Base-by-base conservation (phyloP, 2,797 vertebrate genomes). In the Orestias chungarensis region DNA sequence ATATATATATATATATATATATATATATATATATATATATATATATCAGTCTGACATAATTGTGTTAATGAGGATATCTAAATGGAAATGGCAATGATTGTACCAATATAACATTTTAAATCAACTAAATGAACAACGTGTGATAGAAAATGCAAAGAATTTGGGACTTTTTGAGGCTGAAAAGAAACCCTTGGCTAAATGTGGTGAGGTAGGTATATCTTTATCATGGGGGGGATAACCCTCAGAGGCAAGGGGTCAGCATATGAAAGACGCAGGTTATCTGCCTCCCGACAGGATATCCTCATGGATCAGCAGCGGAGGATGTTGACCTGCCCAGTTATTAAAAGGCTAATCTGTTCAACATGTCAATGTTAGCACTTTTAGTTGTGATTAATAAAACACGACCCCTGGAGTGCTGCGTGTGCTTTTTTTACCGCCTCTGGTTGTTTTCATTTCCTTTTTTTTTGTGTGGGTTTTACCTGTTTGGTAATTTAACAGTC, bases 301-400 rank as follows among this genome's bases (percentile, higher is more conserved):
- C 90, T 93, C 81, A 74, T 74, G 86, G 93, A 94, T 91, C 90
- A 92, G 83, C 88, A 85, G 88, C 68, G 70, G 88, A 76, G 91
- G 93, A 89, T 92, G 93, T 94, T 94, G 94, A 94, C 93, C 94
- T 87, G 79, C 91, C 90, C 88, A 66, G 89, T 94, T 95, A 95
- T 95, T 94, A 95, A 94, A 94, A 94, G 91, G 92, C 92, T 94
- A 96, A 96, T 95, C 95, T 94, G 95, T 95, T 96, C 95, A 96
- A 96, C 95, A 95, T 96, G 95, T 95, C 95, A 95, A 95, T 95
- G 96, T 95, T 96, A 96, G 96, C 96, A 96, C 94, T 96, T 97
- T 96, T 96, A 95, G 93, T 95, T 91, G 92, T 93, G 94, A 96
- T 96, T 96, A 96, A 97, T 97, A 97, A 97, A 96, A 94, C 92